phyloP scores from a whole-genome alignment of 1,140 invertebrate species.

The Zelostemma sp. region DNA sequence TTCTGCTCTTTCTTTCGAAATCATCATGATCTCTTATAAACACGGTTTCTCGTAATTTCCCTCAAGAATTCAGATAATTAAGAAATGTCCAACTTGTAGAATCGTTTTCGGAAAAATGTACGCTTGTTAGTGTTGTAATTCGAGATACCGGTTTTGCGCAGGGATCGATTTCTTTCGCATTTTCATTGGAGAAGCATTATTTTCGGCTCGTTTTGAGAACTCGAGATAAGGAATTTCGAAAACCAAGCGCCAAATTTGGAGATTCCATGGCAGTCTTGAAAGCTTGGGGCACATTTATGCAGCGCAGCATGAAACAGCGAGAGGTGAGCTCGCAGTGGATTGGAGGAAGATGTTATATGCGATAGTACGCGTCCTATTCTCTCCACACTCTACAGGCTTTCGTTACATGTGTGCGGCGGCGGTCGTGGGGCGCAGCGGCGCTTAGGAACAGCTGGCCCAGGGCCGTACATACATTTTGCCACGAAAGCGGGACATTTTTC shows the following conservation, averaged over 20 bases:
- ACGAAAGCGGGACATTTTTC: slow-evolving; percentile 14
- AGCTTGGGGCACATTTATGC: slow-evolving; percentile 40
- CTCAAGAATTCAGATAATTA: too few relatives aligned
- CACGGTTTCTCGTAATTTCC: too few relatives aligned
- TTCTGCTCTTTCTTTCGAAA: too few relatives aligned
- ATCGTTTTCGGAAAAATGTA: too few relatives aligned
- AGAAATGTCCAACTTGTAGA: too few relatives aligned
- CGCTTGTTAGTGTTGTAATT: too few relatives aligned
- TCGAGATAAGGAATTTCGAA: slow-evolving; percentile 29
- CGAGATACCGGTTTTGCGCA: too few relatives aligned
- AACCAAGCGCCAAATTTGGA: slow-evolving; percentile 40
- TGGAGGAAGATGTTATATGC: slow-evolving; percentile 59
- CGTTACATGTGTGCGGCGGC: slow-evolving; percentile 22
- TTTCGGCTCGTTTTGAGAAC: too few relatives aligned
- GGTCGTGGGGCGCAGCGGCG: slow-evolving; percentile 62
- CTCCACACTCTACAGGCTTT: slow-evolving; percentile 31
- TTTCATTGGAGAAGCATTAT: too few relatives aligned
- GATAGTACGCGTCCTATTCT: slow-evolving; percentile 51
- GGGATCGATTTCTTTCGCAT: too few relatives aligned
- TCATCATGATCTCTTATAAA: too few relatives aligned
- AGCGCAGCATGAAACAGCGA: slow-evolving; percentile 46
- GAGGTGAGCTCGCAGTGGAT: slow-evolving; percentile 53
- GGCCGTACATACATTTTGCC: slow-evolving; percentile 47
- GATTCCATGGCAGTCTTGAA: slow-evolving; percentile 22
- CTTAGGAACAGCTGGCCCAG: slow-evolving; percentile 69